phyloP scores from a whole-genome alignment of 2,888 invertebrate species.

The Prenolepis imparis region DNA sequence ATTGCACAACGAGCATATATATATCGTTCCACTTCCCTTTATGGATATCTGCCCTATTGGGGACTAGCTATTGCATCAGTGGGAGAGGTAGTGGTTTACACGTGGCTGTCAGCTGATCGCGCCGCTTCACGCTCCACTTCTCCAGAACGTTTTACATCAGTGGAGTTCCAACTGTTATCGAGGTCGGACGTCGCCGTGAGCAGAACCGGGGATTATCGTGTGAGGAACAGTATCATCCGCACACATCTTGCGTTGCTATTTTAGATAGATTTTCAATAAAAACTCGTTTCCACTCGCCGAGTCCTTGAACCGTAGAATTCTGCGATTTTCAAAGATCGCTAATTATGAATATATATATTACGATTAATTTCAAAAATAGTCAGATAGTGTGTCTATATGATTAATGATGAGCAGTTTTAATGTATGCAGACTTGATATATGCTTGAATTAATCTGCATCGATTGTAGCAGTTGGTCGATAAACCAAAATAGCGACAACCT shows the following conservation, averaged over 20 bases:
- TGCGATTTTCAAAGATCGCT: background rate
- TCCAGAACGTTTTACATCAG: background rate
- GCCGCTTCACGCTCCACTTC: background rate
- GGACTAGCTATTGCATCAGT: background rate
- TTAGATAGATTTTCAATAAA: too few species aligned
- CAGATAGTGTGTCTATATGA: background rate
- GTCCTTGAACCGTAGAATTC: background rate
- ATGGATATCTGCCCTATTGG: conserved; percentile 7
- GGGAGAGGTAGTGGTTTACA: conserved; percentile 1
- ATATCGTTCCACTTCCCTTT: background rate
- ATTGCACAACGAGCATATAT: background rate
- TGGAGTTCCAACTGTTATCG: conserved; percentile 43
- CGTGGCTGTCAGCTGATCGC: background rate
- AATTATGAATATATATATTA: background rate
- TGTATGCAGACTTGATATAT: background rate
- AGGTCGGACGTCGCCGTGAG: background rate
- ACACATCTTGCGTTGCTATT: too few species aligned
- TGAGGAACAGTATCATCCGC: too few species aligned
- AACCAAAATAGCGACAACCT: background rate
- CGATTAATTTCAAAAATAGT: background rate
- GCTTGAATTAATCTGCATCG: conserved; percentile 9
- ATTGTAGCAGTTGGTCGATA: background rate
- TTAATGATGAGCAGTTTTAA: background rate
- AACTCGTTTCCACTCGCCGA: background rate
- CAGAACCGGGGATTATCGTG: too few species aligned